These are phyloP conservation scores for Monochamus saltuarius DNA, from an alignment of 1,140 invertebrate genomes.

Conservation along the genomic window DNA sequence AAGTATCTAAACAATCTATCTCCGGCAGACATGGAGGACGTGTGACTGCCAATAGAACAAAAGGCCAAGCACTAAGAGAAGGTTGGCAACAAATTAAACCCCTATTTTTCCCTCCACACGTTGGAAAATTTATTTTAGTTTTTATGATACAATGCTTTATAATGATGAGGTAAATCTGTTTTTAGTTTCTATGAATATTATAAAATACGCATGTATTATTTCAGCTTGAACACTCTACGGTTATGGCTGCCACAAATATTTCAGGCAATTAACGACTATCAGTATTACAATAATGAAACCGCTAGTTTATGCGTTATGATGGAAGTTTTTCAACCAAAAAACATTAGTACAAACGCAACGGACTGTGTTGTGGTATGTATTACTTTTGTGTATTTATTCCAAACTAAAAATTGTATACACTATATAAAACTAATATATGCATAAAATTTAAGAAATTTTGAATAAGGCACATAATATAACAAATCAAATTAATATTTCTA, in stretches of 20 bases:
- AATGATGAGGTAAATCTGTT: conserved; percentile 24
- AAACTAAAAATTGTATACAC: too few relatives aligned
- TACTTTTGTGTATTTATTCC: neutral
- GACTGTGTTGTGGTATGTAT: conserved; percentile 31
- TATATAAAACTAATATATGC: too few relatives aligned
- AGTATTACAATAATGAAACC: conserved; percentile 24
- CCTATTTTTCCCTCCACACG: conserved; percentile 22
- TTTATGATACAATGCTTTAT: conserved; percentile 26
- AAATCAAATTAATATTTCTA: too few relatives aligned
- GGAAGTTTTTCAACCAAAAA: conserved; percentile 26
- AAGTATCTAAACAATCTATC: conserved; percentile 18
- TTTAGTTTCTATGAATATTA: neutral
- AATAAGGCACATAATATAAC: too few relatives aligned
- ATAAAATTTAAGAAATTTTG: too few relatives aligned
- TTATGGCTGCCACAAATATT: conserved; percentile 37
- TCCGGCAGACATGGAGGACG: conserved; percentile 9
- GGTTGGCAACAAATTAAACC: conserved; percentile 28
- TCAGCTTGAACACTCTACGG: conserved; percentile 34
- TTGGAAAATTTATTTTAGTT: conserved; percentile 28
- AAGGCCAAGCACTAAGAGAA: conserved; percentile 20
- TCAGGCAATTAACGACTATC: conserved; percentile 34
- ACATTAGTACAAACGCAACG: conserved; percentile 5
- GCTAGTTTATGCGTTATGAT: conserved; percentile 31
- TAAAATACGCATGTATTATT: neutral
- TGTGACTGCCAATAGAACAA: conserved; percentile 21